These are phyloP conservation scores for Apotomis capreana DNA, from an alignment of 2,888 invertebrate genomes.

Conservation along the genomic window DNA sequence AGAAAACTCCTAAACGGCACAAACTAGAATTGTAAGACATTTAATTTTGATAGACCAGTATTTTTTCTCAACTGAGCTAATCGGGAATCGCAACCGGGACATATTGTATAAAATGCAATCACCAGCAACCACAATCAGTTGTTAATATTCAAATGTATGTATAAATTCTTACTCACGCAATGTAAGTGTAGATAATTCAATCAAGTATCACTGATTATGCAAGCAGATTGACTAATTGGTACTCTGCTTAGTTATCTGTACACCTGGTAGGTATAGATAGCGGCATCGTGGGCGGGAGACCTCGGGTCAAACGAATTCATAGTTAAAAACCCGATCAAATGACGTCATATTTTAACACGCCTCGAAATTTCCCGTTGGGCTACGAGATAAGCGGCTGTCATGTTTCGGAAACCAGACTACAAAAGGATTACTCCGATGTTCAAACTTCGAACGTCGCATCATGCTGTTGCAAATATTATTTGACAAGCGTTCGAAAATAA, in stretches of 20 bases:
- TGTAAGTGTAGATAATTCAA: conserved; percentile 26
- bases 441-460: no score
- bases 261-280: conserved; percentile 43
- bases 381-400: conserved; percentile 7
- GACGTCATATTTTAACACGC: conserved; percentile 56
- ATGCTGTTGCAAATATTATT: no score
- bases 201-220: conserved; percentile 28
- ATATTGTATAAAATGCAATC: no score
- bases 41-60: no score
- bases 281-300: conserved; percentile 75
- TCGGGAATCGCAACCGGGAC: background rate
- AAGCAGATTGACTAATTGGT: conserved; percentile 41
- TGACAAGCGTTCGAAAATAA: no score
- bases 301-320: conserved; percentile 74
- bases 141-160: conserved; percentile 24
- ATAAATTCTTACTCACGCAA: conserved; percentile 15
- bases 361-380: conserved; percentile 31
- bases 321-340: conserved; percentile 72
- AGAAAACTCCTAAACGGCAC: no score
- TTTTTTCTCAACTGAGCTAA: background rate
- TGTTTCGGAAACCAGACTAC: no score
- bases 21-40: no score
- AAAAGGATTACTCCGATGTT: no score
- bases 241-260: conserved; percentile 25
- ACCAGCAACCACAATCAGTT: conserved; percentile 2